These are phyloP conservation scores for Colinus virginianus DNA, from an alignment of 2,113 vertebrate genomes.

Conservation along the genomic window DNA sequence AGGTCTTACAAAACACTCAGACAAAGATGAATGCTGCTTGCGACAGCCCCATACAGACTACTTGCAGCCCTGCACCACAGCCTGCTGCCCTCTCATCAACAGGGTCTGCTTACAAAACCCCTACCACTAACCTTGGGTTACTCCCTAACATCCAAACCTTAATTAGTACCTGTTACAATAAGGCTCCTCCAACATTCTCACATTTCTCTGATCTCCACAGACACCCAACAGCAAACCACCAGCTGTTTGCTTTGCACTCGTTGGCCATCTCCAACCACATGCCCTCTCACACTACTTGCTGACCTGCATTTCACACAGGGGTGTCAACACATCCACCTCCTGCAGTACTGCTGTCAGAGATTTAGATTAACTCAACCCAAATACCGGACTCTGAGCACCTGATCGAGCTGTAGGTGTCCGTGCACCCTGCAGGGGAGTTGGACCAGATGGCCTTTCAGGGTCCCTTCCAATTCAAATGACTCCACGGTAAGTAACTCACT, in stretches of 20 bases:
- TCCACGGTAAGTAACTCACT: neutral
- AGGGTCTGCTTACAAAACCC: neutral
- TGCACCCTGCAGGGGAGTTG: too few relatives aligned
- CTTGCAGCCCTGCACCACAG: neutral
- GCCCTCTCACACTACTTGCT: neutral
- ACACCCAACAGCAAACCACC: neutral
- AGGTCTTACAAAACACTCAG: neutral
- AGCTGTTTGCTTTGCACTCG: constrained; percentile 49
- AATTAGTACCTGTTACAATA: neutral
- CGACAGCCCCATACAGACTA: fast-evolving
- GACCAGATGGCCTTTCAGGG: too few relatives aligned
- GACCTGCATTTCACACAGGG: neutral
- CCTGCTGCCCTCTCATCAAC: constrained; percentile 18
- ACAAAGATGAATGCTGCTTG: neutral
- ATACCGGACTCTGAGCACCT: too few relatives aligned
- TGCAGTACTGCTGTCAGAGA: neutral
- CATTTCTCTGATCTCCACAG: constrained; percentile 5
- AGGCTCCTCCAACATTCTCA: neutral
- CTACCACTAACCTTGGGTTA: constrained; percentile 42
- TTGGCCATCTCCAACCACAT: constrained; percentile 44
- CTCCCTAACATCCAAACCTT: constrained; percentile 40
- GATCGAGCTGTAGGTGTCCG: too few relatives aligned
- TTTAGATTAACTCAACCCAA: constrained; percentile 5
- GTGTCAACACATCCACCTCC: neutral
- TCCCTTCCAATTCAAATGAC: too few relatives aligned